Evolutionary conservation across 2,888 invertebrate species (phyloP).

Genomic region (Ophion ellenae): DNA sequence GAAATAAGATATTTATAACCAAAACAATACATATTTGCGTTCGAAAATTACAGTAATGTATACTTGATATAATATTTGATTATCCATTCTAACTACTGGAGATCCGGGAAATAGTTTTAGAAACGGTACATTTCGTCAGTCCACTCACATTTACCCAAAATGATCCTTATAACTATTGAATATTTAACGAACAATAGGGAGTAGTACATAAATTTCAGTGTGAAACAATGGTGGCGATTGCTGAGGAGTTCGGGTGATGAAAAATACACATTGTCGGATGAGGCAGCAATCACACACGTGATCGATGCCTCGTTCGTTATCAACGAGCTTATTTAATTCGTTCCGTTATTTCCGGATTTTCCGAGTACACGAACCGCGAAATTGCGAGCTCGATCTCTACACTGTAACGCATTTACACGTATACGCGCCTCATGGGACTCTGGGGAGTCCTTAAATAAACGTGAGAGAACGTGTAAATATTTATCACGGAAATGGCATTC

Average conservation of each 20-base stretch:
- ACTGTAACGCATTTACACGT: not conserved
- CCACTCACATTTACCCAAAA: no score
- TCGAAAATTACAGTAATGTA: no score
- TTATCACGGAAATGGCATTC: conserved; percentile 66
- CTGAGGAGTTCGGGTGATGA: not conserved
- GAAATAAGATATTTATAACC: no score
- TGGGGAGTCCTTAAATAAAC: conserved; percentile 64
- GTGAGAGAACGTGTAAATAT: conserved; percentile 66
- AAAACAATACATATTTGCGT: no score
- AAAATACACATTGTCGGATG: not conserved
- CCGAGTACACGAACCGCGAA: conserved; percentile 32
- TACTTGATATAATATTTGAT: no score
- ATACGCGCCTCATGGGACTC: conserved; percentile 17
- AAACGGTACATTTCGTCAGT: no score
- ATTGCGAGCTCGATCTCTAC: conserved; percentile 25
- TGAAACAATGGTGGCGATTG: not conserved
- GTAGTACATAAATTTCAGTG: not conserved
- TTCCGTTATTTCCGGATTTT: conserved; percentile 63
- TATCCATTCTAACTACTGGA: no score
- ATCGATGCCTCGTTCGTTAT: conserved; percentile 49
- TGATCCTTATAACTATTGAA: not conserved
- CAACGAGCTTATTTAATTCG: conserved; percentile 58
- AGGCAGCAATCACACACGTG: conserved; percentile 10
- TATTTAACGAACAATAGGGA: not conserved
- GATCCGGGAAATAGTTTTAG: no score